Base-by-base conservation (phyloP, 1,140 invertebrate genomes). In the Sycophaga agraensis region DNA sequence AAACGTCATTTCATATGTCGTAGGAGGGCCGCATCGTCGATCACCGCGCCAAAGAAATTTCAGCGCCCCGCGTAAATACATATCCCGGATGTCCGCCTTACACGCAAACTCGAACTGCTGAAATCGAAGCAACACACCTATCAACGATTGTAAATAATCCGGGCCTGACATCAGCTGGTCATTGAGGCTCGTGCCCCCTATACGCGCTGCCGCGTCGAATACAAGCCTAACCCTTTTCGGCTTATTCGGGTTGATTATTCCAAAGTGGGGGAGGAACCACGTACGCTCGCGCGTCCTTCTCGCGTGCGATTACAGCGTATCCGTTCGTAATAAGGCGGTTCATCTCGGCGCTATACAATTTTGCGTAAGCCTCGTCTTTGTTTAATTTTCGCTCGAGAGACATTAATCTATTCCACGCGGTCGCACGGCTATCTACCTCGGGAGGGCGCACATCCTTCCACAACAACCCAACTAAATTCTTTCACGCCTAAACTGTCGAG, bases 121-220 rank as follows among this genome's bases (percentile, higher is more conserved):
- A 35, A 62, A 62, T 22, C 50, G 24, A n/a, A 62, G 34, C 12
- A 62, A 34, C 4, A 62, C 49, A 2, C 48, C 31, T 6, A 21
- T n/a, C 4, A 50, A 12, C 6, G 28, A 31, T 35, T 50, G 5
- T 14, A 50, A 26, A 9, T 26, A 4, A 8, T 46, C 43, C 0
- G 43, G 43, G 2, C 43, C 43, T 2, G 22, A 2, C 1, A 17
- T 16, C 2, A 50, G 16, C 34, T 50, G 48, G 16, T 50, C 48
- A 11, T 50, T 50, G 3, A 50, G 14, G 8, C 26, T 19, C 1
- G 34, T 2, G 3, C 26, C 48, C 0, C 4, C n/a, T 0, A 16
- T 5, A 4, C 4, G 9, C 1, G 24, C 45, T 1, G 24, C 45
- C 22, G 24, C 45, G 14, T 28, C 24, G 8, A 48, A 48, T 1